Evolutionary conservation across 2,113 vertebrate species (phyloP).

Genomic region (Tupaia chinensis): DNA sequence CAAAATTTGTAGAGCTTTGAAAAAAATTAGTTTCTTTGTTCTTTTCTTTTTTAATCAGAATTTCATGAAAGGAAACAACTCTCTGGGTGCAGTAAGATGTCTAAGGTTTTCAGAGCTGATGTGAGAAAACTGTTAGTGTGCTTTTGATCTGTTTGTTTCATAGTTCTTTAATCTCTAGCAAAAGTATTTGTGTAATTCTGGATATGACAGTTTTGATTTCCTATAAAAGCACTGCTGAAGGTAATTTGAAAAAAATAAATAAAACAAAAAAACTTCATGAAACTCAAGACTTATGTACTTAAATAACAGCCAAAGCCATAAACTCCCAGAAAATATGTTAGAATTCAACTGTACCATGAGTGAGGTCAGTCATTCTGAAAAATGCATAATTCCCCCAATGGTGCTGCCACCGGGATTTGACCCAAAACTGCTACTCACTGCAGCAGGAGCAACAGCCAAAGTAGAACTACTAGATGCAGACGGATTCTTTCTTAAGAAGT

Average conservation of each 20-base stretch:
- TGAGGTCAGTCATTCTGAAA: constrained; percentile 25
- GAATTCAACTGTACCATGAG: constrained; percentile 2
- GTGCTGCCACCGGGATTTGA: constrained; percentile 7
- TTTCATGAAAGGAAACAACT: not conserved
- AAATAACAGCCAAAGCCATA: constrained; percentile 43
- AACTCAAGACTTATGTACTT: constrained; percentile 24
- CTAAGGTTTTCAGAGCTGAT: constrained; percentile 19
- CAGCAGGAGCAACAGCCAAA: constrained; percentile 3
- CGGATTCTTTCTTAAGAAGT: constrained; percentile 18
- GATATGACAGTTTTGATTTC: constrained; percentile 6
- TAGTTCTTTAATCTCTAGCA: not conserved
- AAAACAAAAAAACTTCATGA: constrained; percentile 24
- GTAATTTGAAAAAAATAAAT: not conserved
- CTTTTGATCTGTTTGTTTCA: not conserved
- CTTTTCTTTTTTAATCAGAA: not conserved
- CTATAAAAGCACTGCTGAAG: constrained; percentile 13
- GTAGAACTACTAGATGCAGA: constrained; percentile 21
- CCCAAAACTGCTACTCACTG: not conserved
- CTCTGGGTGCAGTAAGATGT: not conserved
- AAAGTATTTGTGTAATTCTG: not conserved
- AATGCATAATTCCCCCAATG: not conserved
- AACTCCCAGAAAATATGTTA: constrained; percentile 37
- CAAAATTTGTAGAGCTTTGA: not conserved
- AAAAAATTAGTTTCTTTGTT: not conserved
- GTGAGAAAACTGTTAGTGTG: not conserved